phyloP scores from a whole-genome alignment of 2,888 invertebrate species.

The Achlya flavicornis region DNA sequence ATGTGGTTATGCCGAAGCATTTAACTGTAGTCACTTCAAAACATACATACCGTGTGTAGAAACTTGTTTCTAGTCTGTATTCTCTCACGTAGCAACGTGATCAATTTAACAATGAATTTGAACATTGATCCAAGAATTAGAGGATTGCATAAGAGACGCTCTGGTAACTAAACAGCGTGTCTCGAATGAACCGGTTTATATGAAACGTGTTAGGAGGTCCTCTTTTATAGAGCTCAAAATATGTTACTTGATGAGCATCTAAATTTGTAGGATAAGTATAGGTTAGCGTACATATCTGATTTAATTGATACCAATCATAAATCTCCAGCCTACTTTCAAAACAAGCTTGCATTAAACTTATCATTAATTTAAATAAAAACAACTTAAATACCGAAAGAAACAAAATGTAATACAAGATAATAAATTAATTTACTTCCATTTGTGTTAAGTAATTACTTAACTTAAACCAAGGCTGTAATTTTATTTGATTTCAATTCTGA shows the following conservation, averaged over 20 bases:
- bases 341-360: no score
- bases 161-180: constrained; percentile 54
- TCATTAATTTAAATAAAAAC: no score
- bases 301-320: neutral
- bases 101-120: constrained; percentile 24
- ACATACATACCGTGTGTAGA: neutral
- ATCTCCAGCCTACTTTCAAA: no score
- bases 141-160: constrained; percentile 74
- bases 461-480: no score
- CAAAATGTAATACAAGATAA: no score
- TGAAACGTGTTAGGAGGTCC: constrained; percentile 81
- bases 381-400: no score
- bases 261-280: neutral
- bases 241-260: constrained; percentile 13
- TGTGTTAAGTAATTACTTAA: no score
- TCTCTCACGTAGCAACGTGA: neutral
- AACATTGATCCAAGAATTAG: constrained; percentile 60
- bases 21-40: neutral
- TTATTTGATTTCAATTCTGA: neutral
- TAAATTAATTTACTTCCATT: no score
- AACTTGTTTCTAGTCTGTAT: neutral
- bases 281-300: no score
- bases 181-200: constrained; percentile 75
- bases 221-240: constrained; percentile 54
- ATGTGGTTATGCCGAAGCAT: neutral